Base-by-base conservation (phyloP, 2,797 vertebrate genomes). In the Sebastes minor region DNA sequence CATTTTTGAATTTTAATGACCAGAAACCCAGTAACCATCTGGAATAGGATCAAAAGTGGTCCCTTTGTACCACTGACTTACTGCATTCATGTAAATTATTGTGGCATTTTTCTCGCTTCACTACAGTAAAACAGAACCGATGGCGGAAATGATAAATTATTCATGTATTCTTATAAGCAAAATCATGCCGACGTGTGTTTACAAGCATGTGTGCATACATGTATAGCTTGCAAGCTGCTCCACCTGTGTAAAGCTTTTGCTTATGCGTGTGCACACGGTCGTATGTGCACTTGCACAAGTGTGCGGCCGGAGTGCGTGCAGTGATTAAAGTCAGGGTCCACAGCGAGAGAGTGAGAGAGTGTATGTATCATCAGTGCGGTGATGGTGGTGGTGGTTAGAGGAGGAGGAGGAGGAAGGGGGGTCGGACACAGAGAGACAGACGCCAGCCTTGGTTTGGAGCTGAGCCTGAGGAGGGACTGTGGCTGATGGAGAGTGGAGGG, bases 391-490 rank as follows among this genome's bases (percentile, higher is more conserved):
- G 90, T 87, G 89, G 86, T 87, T 85, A 74, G 75, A 83, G 73
- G 80, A 86, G 71, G 83, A 65, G 74, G 83, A 70, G 63, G 71
- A 57, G 81, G 79, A 66, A 76, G 81, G 78, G 88, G 86, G 91
- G 86, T 87, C 80, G 55, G 87, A 90, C 89, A 88, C 69, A 80
- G 80, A 84, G 83, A 93, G 92, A 93, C 94, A 94, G 93, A 95
- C 92, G 92, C 92, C 95, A 94, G 92, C 80, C 90, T 90, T 32
- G 94, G 92, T 93, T 94, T 95, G 92, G 94, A 94, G 85, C 88
- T 78, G 86, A 89, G 90, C 92, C 93, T 89, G 86, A 84, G 76
- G 90, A 92, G 84, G 89, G 90, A 89, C 89, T 93, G 92, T 86
- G 93, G 93, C 89, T 91, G 90, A 90, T 73, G 76, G 87, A 86